Base-by-base conservation (phyloP, 2,797 vertebrate species). In the Neoniphon sammara region DNA sequence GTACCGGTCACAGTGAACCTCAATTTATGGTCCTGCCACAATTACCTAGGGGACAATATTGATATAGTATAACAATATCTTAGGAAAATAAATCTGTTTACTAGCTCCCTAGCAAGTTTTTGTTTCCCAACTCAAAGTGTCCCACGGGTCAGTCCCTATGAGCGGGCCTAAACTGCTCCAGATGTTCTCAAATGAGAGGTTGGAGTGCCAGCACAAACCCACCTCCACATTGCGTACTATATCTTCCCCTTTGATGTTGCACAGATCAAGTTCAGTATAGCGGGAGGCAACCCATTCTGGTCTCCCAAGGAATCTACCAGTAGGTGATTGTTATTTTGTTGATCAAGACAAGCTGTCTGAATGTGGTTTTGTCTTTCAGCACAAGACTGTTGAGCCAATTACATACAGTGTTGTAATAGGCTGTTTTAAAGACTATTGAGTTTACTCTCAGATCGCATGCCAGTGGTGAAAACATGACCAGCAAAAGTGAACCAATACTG, bases 131-230 rank as follows among this genome's bases (percentile, higher is more conserved):
- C 82, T 88, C 73, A 65, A 81, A 87, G 80, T 86, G 82, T 92
- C 91, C 90, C 89, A 83, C 10, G 78, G 87, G 88, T 91, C 87
- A 65, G 88, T 91, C 78, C 80, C 68, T 74, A 61, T 70, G 61
- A 90, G 86, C 81, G 75, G 84, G 77, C 66, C 86, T 92, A 92
- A 94, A 82, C 88, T 89, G 75, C 88, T 90, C 92, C 94, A 94
- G 94, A 95, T 94, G 93, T 94, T 89, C 80, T 67, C 63, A 90
- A 92, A 94, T 91, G 84, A 91, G 68, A 75, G 90, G 88, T 83
- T 87, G 61, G 80, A 5, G 82, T 86, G 83, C 93, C 91, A 89
- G 87, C 76, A 78, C 62, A 86, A 91, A 91, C 87, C 87, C 87
- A 88, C 88, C 89, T 90, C 84, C 77, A 70, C 84, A 88, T 80